These are phyloP conservation scores for Sebastiscus tertius DNA, from an alignment of 2,797 vertebrate genomes.

Conservation along the genomic window DNA sequence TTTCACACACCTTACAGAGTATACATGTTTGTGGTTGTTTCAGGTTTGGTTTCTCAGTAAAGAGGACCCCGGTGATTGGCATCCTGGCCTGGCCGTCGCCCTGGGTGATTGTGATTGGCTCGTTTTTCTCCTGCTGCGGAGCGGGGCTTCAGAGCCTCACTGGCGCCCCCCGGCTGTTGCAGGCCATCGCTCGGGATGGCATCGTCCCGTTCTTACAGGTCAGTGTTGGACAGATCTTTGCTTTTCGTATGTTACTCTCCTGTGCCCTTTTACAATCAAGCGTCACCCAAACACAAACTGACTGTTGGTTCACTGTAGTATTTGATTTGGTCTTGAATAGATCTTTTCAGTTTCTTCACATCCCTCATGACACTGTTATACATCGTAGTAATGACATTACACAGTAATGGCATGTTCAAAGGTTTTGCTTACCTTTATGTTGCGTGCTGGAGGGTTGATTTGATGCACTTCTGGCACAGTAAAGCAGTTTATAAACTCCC, in stretches of 20 bases:
- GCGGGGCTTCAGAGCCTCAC: slow-evolving; percentile 96
- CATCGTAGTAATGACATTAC: not conserved
- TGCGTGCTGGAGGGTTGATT: not conserved
- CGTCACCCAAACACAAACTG: no score
- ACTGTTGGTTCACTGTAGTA: not conserved
- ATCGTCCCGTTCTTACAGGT: slow-evolving; percentile 94
- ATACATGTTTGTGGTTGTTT: not conserved
- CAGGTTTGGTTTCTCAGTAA: slow-evolving; percentile 91
- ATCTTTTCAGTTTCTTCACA: not conserved
- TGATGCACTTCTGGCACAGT: not conserved
- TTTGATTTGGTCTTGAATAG: not conserved
- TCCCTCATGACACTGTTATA: not conserved
- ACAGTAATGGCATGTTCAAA: not conserved
- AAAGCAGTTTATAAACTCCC: not conserved
- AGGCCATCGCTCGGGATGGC: slow-evolving; percentile 94
- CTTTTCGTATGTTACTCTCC: not conserved
- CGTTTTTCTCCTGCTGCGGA: slow-evolving; percentile 96
- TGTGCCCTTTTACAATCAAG: not conserved
- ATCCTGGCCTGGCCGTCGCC: slow-evolving; percentile 94
- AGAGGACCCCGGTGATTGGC: slow-evolving; percentile 90
- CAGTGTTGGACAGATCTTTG: not conserved
- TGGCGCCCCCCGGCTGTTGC: slow-evolving; percentile 92
- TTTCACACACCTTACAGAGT: no score
- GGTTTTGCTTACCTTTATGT: not conserved
- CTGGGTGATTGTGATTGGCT: slow-evolving; percentile 97